These are phyloP conservation scores for Plutella xylostella DNA, from an alignment of 2,888 invertebrate genomes.

Conservation along the genomic window DNA sequence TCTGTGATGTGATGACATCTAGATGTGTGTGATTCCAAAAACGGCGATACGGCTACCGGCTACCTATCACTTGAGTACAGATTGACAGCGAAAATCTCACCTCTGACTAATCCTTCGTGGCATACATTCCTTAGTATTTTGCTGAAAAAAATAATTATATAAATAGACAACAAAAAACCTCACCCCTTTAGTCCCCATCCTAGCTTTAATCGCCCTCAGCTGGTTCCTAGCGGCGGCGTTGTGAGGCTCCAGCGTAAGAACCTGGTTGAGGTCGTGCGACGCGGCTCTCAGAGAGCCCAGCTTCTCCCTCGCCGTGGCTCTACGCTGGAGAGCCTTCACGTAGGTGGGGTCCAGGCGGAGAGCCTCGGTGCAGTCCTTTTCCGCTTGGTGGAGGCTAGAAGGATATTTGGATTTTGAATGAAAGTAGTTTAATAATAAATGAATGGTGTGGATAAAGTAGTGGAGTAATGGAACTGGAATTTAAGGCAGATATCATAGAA, in stretches of 20 bases:
- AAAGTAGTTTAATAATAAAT: too few relatives aligned
- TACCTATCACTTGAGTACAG: too few relatives aligned
- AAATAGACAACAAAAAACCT: slow-evolving; percentile 20
- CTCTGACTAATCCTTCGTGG: too few relatives aligned
- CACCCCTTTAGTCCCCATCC: slow-evolving; percentile 64
- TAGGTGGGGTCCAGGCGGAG: slow-evolving; percentile 82
- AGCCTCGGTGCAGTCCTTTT: slow-evolving; percentile 85
- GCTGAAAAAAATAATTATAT: too few relatives aligned
- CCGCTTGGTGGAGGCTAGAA: slow-evolving; percentile 74
- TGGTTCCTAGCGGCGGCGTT: slow-evolving; percentile 77
- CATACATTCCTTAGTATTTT: too few relatives aligned
- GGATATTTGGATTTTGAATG: not conserved
- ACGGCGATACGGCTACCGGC: too few relatives aligned
- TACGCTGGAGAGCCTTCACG: slow-evolving; percentile 86
- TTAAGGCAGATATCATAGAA: too few relatives aligned
- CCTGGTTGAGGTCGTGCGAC: slow-evolving; percentile 75
- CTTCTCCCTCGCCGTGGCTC: slow-evolving; percentile 80
- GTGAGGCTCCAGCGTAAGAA: slow-evolving; percentile 81
- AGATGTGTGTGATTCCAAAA: too few relatives aligned
- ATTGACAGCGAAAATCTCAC: too few relatives aligned
- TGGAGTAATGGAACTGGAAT: not conserved
- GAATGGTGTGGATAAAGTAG: not conserved
- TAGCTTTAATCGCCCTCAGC: slow-evolving; percentile 65
- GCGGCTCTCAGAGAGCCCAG: slow-evolving; percentile 80
- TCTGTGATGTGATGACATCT: too few relatives aligned